Percentiles rank a stretch among this genome's conserved stretches.
Conservation (phyloP, 1,140 invertebrate species). For the Bicyclus anynana region DNA sequence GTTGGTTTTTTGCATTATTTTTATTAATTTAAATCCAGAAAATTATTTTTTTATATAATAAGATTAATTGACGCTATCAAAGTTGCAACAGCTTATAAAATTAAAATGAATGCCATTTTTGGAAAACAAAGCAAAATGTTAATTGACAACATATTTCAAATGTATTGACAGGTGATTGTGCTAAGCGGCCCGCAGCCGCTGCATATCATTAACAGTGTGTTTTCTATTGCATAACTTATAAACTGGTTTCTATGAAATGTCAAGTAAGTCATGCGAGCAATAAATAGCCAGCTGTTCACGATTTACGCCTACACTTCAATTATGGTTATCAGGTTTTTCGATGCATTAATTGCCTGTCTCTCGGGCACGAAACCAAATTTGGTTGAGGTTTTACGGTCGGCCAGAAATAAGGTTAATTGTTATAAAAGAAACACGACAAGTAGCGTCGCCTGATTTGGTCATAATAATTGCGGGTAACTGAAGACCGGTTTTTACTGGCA, state of each 20-base stretch:
- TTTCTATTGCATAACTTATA: slow-evolving; percentile 68
- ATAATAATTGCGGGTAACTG: slow-evolving; percentile 18
- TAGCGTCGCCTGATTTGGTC: slow-evolving; percentile 8
- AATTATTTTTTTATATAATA: too few species aligned
- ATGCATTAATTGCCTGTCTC: slow-evolving; percentile 48
- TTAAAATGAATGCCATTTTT: too few species aligned
- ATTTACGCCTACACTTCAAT: slow-evolving; percentile 50
- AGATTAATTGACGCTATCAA: too few species aligned
- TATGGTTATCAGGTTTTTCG: slow-evolving; percentile 45
- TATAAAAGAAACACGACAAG: slow-evolving; percentile 20
- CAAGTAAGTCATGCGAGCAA: slow-evolving; percentile 51
- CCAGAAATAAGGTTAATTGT: slow-evolving; percentile 38
- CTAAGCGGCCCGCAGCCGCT: slow-evolving; percentile 38
- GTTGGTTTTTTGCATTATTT: too few species aligned
- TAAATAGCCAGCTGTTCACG: slow-evolving; percentile 55
- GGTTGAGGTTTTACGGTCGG: slow-evolving; percentile 26
- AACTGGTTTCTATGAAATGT: slow-evolving; percentile 66
- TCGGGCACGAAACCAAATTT: slow-evolving; percentile 36
- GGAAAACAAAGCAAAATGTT: neutral
- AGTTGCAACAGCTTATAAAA: too few species aligned
- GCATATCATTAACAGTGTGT: slow-evolving; percentile 51
- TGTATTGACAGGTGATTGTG: slow-evolving; percentile 57
- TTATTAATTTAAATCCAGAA: too few species aligned
- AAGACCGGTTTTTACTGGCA: slow-evolving; percentile 17
- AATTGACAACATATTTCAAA: slow-evolving; percentile 41